These are phyloP conservation scores for Drosophila pseudotalamancana DNA, from an alignment of 2,888 invertebrate species.

Conservation along the genomic window DNA sequence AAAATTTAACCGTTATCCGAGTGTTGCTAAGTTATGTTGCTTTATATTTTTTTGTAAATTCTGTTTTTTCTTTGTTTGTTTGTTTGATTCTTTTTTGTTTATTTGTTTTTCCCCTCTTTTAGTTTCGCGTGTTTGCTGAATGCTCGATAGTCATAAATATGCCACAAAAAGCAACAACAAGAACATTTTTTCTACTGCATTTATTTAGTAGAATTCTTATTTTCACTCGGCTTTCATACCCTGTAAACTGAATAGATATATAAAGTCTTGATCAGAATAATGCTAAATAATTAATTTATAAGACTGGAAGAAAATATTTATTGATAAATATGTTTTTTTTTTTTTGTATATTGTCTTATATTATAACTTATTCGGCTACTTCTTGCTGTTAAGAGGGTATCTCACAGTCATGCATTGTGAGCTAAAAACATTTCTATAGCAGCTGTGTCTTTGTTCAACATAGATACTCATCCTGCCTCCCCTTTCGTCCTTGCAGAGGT, in stretches of 20 bases:
- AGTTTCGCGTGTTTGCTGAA: constrained; percentile 50
- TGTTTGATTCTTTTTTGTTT: no score
- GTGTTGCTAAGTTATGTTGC: constrained; percentile 32
- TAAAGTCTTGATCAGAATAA: background rate
- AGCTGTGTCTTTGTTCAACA: background rate
- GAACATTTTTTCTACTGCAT: constrained; percentile 34
- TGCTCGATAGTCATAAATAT: constrained; percentile 65
- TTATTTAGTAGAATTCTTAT: constrained; percentile 25
- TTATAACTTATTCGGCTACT: background rate
- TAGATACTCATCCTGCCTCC: background rate
- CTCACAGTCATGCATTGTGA: background rate
- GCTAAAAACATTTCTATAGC: background rate
- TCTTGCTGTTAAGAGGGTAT: background rate
- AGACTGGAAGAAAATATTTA: background rate
- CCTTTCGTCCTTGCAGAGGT: constrained; percentile 1
- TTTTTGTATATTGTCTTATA: background rate
- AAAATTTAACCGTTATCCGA: constrained; percentile 6
- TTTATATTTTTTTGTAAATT: constrained; percentile 4
- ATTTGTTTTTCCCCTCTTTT: constrained; percentile 11
- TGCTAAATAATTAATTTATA: background rate
- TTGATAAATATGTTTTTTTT: background rate
- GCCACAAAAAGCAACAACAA: constrained; percentile 37
- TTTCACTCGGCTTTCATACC: background rate
- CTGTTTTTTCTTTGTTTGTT: constrained; percentile 2
- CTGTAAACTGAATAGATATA: background rate